phyloP scores from a whole-genome alignment of 1,140 invertebrate species.

The Drosophila nasuta region DNA sequence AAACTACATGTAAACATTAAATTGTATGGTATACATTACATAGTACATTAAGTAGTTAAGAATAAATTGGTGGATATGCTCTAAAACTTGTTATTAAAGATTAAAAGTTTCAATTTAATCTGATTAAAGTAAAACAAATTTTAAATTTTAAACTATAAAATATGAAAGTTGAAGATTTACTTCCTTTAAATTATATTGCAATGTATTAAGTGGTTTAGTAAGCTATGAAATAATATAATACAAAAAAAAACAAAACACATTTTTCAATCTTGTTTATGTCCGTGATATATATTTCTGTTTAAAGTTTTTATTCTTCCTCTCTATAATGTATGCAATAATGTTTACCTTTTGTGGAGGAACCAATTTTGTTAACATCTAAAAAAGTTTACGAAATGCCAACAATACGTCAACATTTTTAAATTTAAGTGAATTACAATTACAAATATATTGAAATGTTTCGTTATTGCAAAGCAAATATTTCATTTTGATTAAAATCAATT shows the following conservation, averaged over 20 bases:
- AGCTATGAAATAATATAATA: too few relatives aligned
- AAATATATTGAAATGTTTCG: slow-evolving; percentile 22
- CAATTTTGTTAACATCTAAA: not conserved
- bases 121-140: not conserved
- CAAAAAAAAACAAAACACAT: not conserved
- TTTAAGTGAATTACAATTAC: slow-evolving; percentile 27
- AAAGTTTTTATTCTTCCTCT: not conserved
- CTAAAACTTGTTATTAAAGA: slow-evolving; percentile 22
- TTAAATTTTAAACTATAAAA: not conserved
- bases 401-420: not conserved
- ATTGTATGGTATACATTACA: slow-evolving; percentile 18
- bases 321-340: not conserved
- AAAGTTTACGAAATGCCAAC: not conserved
- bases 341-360: not conserved
- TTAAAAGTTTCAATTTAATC: slow-evolving; percentile 22
- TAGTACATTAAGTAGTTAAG: slow-evolving; percentile 38
- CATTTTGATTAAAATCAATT: slow-evolving; percentile 23
- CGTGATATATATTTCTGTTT: slow-evolving; percentile 35
- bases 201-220: slow-evolving; percentile 6
- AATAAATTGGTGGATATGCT: slow-evolving; percentile 21
- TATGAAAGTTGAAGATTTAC: not conserved
- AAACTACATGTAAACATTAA: slow-evolving; percentile 16
- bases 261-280: slow-evolving; percentile 18
- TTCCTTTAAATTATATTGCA: slow-evolving; percentile 22
- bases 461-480: slow-evolving; percentile 41